Evolutionary conservation across 2,888 invertebrate genomes (phyloP).

Genomic region (Agrotis exclamationis): DNA sequence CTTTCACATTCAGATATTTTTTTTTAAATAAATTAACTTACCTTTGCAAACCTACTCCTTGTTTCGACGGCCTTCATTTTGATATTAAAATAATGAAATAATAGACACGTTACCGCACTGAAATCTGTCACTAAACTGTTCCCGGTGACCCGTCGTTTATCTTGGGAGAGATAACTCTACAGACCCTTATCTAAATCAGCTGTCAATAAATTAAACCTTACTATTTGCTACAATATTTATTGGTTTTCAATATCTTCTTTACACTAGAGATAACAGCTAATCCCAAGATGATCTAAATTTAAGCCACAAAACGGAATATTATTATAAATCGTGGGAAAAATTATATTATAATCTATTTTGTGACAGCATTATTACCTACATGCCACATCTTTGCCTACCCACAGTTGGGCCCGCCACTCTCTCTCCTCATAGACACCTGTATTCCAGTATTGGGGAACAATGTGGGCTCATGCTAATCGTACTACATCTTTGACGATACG

Average conservation of each 20-base stretch:
- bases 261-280: constrained; percentile 44
- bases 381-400: no score
- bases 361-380: not conserved
- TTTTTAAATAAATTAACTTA: constrained; percentile 39
- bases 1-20: no score
- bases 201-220: constrained; percentile 74
- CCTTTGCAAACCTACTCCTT: constrained; percentile 65
- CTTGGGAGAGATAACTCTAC: constrained; percentile 72
- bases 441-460: no score
- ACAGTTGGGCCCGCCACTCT: no score
- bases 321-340: constrained; percentile 20
- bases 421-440: no score
- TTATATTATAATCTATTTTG: no score
- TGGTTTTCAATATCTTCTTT: constrained; percentile 29
- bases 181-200: constrained; percentile 75
- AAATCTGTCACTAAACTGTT: constrained; percentile 68
- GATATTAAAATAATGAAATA: constrained; percentile 25
- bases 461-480: no score
- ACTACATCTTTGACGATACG: no score
- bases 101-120: constrained; percentile 60
- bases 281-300: constrained; percentile 6
- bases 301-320: constrained; percentile 22
- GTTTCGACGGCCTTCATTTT: constrained; percentile 79
- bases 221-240: constrained; percentile 32
- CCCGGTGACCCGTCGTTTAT: constrained; percentile 71